Evolutionary conservation across 2,797 vertebrate species (phyloP).

Genomic region (Periparus ater): DNA sequence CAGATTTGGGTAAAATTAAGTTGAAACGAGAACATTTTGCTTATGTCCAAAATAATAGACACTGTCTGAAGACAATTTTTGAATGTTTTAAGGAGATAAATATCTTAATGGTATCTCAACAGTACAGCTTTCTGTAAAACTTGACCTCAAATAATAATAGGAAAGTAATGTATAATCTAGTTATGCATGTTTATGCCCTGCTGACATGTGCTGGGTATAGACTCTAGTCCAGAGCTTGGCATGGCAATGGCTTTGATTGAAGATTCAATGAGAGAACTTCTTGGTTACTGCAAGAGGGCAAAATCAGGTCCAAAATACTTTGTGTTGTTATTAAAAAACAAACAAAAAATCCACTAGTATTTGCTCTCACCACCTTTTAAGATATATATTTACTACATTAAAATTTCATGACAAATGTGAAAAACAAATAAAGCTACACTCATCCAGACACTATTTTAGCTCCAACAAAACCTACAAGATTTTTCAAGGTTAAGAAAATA

Average conservation of each 20-base stretch:
- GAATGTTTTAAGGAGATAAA: constrained; percentile 43
- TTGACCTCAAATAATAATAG: constrained; percentile 46
- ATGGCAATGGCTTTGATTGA: not conserved
- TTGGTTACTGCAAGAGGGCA: not conserved
- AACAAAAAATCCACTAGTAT: not conserved
- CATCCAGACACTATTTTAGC: not conserved
- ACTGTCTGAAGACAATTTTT: constrained; percentile 10
- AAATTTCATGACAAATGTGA: not conserved
- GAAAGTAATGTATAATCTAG: constrained; percentile 4
- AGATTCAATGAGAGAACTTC: not conserved
- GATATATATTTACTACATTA: not conserved
- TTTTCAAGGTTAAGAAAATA: constrained; percentile 40
- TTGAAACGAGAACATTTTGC: constrained; percentile 20
- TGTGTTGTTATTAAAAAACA: not conserved
- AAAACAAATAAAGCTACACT: not conserved
- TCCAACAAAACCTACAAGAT: not conserved
- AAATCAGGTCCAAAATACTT: not conserved
- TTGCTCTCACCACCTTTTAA: not conserved
- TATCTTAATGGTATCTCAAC: constrained; percentile 22
- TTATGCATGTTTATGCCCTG: not conserved
- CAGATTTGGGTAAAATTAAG: constrained; percentile 10
- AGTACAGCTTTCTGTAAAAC: constrained; percentile 16
- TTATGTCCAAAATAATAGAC: constrained; percentile 4
- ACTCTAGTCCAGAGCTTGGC: not conserved
- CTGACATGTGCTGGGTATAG: not conserved